phyloP scores from a whole-genome alignment of 92 coral and sea anemone genomes.

The Galaxea fascicularis region DNA sequence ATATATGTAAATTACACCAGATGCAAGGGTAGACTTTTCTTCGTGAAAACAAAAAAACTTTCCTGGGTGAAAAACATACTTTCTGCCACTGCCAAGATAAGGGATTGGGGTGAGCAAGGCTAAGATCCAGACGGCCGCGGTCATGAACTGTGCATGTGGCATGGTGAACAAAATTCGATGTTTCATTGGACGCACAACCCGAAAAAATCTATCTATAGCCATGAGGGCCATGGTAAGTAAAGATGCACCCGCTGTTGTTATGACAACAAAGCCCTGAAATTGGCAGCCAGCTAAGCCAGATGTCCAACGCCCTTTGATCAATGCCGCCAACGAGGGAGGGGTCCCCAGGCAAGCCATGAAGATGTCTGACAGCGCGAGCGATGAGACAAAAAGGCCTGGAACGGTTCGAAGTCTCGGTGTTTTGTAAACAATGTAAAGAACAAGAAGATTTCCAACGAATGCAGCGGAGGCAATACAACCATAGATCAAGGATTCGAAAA shows the following conservation, averaged over 20 bases:
- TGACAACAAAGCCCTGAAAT: conserved; percentile 45
- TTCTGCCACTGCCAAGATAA: conserved; percentile 40
- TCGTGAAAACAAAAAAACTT: conserved; percentile 55
- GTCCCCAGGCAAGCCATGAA: conserved; percentile 36
- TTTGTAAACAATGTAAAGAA: conserved; percentile 49
- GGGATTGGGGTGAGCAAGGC: conserved; percentile 45
- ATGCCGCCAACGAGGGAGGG: conserved; percentile 39
- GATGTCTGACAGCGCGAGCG: conserved; percentile 62
- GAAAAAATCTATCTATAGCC: conserved; percentile 54
- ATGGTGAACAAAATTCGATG: conserved; percentile 55
- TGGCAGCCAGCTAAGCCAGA: conserved; percentile 39
- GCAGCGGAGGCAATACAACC: background rate
- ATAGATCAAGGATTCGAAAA: conserved; percentile 28
- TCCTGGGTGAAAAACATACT: conserved; percentile 52
- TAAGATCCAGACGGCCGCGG: conserved; percentile 52
- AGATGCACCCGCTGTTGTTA: conserved; percentile 41
- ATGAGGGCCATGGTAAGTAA: conserved; percentile 57
- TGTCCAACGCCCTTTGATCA: conserved; percentile 49
- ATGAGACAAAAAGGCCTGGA: conserved; percentile 45
- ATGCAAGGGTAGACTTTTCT: background rate
- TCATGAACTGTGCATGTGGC: conserved; percentile 36
- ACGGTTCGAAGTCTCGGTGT: conserved; percentile 50
- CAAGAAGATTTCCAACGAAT: conserved; percentile 52
- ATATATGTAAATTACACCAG: background rate
- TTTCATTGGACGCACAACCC: conserved; percentile 51